A percentile compares a stretch with the other conserved stretches of the same genome.
Evolutionary conservation across 2,113 vertebrate genomes (phyloP).

Genomic region (Penelope pileata): DNA sequence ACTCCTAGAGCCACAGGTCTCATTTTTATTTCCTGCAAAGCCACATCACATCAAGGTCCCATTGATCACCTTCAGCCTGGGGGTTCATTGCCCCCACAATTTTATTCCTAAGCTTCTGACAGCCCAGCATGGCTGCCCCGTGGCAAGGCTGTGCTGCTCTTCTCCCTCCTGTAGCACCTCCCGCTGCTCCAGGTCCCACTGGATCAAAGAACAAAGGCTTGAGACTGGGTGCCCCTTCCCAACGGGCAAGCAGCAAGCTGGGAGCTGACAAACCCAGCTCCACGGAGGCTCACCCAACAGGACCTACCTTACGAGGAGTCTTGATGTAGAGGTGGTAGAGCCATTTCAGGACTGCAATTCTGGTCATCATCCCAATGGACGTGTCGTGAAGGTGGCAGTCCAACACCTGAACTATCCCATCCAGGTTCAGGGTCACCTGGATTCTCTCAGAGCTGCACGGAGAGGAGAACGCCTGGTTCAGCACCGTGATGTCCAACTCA

Average conservation of each 20-base stretch:
- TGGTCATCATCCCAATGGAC: conserved; percentile 96
- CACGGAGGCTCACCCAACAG: no score
- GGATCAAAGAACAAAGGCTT: background rate
- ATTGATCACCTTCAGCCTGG: background rate
- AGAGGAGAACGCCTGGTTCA: background rate
- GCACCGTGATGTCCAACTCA: background rate
- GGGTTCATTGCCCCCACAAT: background rate
- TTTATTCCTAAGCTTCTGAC: background rate
- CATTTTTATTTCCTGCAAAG: background rate
- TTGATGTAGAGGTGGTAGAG: conserved; percentile 98
- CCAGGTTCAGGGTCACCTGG: conserved; percentile 89
- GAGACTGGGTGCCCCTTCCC: background rate
- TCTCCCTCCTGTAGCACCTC: background rate
- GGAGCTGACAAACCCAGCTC: background rate
- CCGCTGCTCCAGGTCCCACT: background rate
- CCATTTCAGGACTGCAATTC: conserved; percentile 97
- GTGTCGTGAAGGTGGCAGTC: conserved; percentile 92
- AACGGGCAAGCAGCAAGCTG: background rate
- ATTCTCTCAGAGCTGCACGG: conserved; percentile 76
- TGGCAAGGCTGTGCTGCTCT: no score
- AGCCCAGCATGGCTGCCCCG: background rate
- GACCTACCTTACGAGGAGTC: conserved; percentile 90
- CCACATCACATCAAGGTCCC: background rate
- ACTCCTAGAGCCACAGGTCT: no score
- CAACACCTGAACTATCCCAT: conserved; percentile 95